phyloP scores from a whole-genome alignment of 2,888 invertebrate genomes.

The Watsonalla cultraria region DNA sequence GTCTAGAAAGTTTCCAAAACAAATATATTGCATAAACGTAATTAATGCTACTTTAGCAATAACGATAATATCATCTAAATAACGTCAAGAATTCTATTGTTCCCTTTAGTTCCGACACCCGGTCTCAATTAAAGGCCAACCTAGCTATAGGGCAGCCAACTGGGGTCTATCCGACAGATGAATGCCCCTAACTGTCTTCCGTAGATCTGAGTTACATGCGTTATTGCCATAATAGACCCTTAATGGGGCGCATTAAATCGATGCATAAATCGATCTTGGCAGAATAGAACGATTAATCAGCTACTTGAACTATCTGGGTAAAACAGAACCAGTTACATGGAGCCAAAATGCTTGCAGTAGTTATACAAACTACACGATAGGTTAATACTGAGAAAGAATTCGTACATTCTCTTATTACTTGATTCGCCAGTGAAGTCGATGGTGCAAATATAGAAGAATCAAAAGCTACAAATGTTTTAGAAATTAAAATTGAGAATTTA shows the following conservation, averaged over 20 bases:
- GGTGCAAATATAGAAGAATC: no score
- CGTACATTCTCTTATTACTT: no score
- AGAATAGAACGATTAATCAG: conserved; percentile 62
- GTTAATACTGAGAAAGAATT: no score
- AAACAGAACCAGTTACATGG: conserved; percentile 4
- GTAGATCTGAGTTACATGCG: conserved; percentile 26
- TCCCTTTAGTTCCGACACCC: conserved; percentile 9
- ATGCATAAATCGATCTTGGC: conserved; percentile 52
- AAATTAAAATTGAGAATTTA: neutral
- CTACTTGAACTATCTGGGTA: conserved; percentile 9
- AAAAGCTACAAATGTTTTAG: no score
- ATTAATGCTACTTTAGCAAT: no score
- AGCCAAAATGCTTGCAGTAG: neutral
- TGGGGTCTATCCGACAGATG: conserved; percentile 26
- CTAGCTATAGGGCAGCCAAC: conserved; percentile 14
- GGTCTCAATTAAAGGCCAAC: conserved; percentile 17
- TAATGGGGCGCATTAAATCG: conserved; percentile 50
- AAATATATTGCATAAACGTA: no score
- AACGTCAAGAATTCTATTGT: neutral
- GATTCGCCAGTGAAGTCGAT: no score
- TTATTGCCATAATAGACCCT: conserved; percentile 42
- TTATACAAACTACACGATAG: no score
- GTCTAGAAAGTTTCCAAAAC: no score
- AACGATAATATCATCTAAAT: neutral
- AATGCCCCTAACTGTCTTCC: conserved; percentile 29